phyloP scores from a whole-genome alignment of 1,140 invertebrate species.

The Achroia grisella region DNA sequence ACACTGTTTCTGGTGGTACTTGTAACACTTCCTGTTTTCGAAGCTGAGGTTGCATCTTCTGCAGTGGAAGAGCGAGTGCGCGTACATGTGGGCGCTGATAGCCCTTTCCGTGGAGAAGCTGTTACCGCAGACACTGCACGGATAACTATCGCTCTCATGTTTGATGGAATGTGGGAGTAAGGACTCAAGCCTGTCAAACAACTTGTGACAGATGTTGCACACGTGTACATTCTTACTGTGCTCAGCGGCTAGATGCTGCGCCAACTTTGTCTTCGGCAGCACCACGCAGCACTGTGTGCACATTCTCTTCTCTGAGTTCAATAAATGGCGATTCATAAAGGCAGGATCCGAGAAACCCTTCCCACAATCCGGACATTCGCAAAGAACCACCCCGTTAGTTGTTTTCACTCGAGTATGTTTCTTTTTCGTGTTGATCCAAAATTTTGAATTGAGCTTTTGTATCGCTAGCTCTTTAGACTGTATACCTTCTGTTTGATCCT shows the following conservation, averaged over 20 bases:
- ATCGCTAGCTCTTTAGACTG: slow-evolving; percentile 11
- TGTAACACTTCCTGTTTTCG: slow-evolving; percentile 44
- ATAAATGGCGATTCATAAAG: slow-evolving; percentile 49
- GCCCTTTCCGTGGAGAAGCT: slow-evolving; percentile 36
- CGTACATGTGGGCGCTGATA: slow-evolving; percentile 31
- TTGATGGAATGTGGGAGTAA: slow-evolving; percentile 17
- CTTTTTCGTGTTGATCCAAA: not conserved
- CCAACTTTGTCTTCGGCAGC: slow-evolving; percentile 22
- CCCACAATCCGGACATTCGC: slow-evolving; percentile 43
- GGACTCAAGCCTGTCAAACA: slow-evolving; percentile 24
- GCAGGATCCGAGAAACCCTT: slow-evolving; percentile 35
- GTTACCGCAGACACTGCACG: slow-evolving; percentile 32
- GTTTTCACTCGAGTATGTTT: slow-evolving; percentile 7
- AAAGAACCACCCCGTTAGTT: not conserved
- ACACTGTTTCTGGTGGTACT: slow-evolving; percentile 35
- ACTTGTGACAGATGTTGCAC: slow-evolving; percentile 31
- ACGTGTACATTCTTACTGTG: slow-evolving; percentile 20
- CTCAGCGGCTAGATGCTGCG: slow-evolving; percentile 23
- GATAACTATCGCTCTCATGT: slow-evolving; percentile 13
- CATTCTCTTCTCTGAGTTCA: slow-evolving; percentile 27
- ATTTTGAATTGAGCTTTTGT: slow-evolving; percentile 15
- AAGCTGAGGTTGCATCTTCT: slow-evolving; percentile 30
- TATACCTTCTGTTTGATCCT: slow-evolving; percentile 18
- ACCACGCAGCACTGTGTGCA: slow-evolving; percentile 32
- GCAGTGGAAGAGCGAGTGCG: slow-evolving; percentile 45